Evolutionary conservation across 2,888 invertebrate genomes (phyloP), one percentile per base, ranked within the genome.

Genomic region (Amphipyra berbera): DNA sequence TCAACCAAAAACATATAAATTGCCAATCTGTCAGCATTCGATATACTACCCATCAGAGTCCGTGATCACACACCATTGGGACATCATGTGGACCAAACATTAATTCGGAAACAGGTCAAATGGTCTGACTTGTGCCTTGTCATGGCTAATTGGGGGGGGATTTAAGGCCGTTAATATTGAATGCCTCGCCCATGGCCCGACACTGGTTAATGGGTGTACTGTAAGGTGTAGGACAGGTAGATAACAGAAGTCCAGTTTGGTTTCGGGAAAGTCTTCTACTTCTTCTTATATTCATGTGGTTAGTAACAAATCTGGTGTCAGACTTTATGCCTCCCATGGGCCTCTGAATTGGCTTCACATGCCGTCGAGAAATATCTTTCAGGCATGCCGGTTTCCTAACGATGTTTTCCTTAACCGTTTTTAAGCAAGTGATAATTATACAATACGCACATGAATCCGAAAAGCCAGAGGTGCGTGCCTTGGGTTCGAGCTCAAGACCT

Each of bases 141-240:
- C 76, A 60, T 61, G 62, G 60, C 57, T 76, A 75, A 78, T 76
- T 76, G 64, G 67, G 35, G 44, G n/a, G 64, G 64, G 72, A 70
- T 76, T 78, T 76, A 71, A 71, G 55, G 63, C 67, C 62, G 62
- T 79, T 76, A 64, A 75, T 78, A 76, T 76, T 70, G 67, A 71
- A 78, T 78, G 76, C 44, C 44, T 61, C 47, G 60, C 14, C 57
- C 54, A 52, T 61, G 59, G 46, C 33, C 61, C 27, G 71, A 75
- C 55, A 70, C 45, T 70, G 61, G 48, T 67, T 64, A 78, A 78
- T 76, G 63, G 48, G 46, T 56, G 38, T 46, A 5, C 44, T 49
- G 40, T 45, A 9, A 14, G 8, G 13, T 13, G 10, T 15, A 21
- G 0, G 0, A n/a, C 46, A 61, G 47, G 12, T 0, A 1, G 41